Evolutionary conservation across 2,888 invertebrate genomes (phyloP).

Genomic region (Actias luna): DNA sequence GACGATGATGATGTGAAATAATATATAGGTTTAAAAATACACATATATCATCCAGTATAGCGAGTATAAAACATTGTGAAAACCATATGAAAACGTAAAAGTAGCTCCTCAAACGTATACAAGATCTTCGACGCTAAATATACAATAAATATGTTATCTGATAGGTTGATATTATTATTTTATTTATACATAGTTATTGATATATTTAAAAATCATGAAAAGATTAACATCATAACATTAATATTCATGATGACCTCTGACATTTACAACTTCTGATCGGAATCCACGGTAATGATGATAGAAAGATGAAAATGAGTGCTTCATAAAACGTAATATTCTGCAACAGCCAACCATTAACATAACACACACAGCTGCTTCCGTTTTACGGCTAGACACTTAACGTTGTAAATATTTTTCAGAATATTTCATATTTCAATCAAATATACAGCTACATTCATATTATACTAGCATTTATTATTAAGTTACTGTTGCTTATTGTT

Average conservation of each 20-base stretch:
- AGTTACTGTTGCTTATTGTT: no score
- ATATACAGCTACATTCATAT: no score
- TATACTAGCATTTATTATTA: no score
- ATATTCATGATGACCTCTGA: neutral
- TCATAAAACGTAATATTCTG: constrained; percentile 30
- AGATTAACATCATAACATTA: constrained; percentile 11
- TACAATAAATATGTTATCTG: neutral
- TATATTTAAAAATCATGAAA: neutral
- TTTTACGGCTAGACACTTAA: neutral
- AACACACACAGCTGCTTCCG: neutral
- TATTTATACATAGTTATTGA: neutral
- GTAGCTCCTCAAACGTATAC: neutral
- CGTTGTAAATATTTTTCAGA: neutral
- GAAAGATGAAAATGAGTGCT: constrained; percentile 29
- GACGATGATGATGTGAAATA: no score
- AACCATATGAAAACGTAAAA: neutral
- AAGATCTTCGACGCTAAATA: neutral
- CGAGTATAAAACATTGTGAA: neutral
- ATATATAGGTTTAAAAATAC: no score
- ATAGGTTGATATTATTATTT: neutral
- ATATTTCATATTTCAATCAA: neutral
- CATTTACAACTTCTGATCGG: constrained; percentile 15
- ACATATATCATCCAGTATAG: no score
- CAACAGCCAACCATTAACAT: constrained; percentile 13
- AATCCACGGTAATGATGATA: constrained; percentile 28